Conservation (phyloP, 2,888 invertebrate species). For the Amblyteles armatorius region DNA sequence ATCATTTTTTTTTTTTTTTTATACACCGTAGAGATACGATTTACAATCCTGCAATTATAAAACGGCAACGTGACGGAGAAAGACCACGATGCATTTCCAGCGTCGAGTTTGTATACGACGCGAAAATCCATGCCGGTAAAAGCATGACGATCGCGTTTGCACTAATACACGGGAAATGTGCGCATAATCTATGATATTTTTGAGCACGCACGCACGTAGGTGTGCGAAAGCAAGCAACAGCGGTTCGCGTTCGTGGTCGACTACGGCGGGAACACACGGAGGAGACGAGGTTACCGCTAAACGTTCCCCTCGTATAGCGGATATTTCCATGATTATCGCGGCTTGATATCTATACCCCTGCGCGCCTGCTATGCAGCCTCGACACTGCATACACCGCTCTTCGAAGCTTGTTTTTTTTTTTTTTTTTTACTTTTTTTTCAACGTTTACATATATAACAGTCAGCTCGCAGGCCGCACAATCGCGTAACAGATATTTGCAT, state of each 20-base stretch:
- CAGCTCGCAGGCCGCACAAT: conserved; percentile 39
- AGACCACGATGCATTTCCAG: background rate
- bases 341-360: conserved; percentile 72
- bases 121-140: conserved; percentile 30
- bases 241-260: conserved; percentile 39
- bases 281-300: conserved; percentile 58
- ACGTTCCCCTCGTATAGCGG: conserved; percentile 67
- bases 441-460: conserved; percentile 38
- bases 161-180: conserved; percentile 17
- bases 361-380: conserved; percentile 47
- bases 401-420: conserved; percentile 36
- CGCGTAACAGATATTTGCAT: conserved; percentile 58
- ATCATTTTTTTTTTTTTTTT: background rate
- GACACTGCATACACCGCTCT: conserved; percentile 43
- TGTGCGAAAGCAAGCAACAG: background rate
- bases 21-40: background rate
- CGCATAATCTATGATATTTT: background rate
- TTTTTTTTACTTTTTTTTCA: conserved; percentile 29
- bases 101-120: conserved; percentile 14
- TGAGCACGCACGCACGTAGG: conserved; percentile 11
- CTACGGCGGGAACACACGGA: conserved; percentile 37
- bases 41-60: conserved; percentile 7
- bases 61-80: background rate
- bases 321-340: conserved; percentile 77
- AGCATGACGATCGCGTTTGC: conserved; percentile 33